phyloP scores from a whole-genome alignment of 2,113 vertebrate species.

The Perca fluviatilis region DNA sequence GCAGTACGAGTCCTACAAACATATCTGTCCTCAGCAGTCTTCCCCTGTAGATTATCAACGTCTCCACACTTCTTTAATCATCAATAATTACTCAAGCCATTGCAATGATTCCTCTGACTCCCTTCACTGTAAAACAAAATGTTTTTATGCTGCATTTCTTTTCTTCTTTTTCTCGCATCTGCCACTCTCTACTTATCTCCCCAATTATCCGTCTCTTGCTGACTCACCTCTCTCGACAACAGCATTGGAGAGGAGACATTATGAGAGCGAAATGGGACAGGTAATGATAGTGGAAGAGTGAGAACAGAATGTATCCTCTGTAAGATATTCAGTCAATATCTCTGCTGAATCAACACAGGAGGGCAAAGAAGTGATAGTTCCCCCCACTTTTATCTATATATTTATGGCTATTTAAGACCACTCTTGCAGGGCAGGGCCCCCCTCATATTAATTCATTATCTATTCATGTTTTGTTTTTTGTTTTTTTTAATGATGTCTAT shows the following conservation, averaged over 20 bases:
- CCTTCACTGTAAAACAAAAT: constrained; percentile 10
- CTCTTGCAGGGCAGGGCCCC: too few relatives aligned
- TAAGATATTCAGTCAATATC: too few relatives aligned
- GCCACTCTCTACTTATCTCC: constrained; percentile 51
- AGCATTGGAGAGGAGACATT: constrained; percentile 33
- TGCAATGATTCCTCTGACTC: constrained; percentile 17
- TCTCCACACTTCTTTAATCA: constrained; percentile 12
- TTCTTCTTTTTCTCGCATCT: constrained; percentile 14
- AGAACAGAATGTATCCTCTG: constrained; percentile 37
- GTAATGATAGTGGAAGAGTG: constrained; percentile 47
- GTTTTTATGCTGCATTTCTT: constrained; percentile 8
- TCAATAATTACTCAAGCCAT: constrained; percentile 27
- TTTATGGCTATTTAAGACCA: too few relatives aligned
- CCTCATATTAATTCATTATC: too few relatives aligned
- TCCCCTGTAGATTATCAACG: not conserved
- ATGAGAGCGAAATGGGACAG: constrained; percentile 42
- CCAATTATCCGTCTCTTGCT: constrained; percentile 65
- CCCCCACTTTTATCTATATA: too few relatives aligned
- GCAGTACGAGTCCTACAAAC: constrained; percentile 5
- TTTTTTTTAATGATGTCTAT: too few relatives aligned
- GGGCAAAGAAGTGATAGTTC: too few relatives aligned
- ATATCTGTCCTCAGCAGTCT: not conserved
- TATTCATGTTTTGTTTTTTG: too few relatives aligned
- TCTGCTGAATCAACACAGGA: too few relatives aligned
- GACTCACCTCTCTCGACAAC: constrained; percentile 63